Conservation (phyloP, 2,113 vertebrate species). For the Podarcis raffonei region DNA sequence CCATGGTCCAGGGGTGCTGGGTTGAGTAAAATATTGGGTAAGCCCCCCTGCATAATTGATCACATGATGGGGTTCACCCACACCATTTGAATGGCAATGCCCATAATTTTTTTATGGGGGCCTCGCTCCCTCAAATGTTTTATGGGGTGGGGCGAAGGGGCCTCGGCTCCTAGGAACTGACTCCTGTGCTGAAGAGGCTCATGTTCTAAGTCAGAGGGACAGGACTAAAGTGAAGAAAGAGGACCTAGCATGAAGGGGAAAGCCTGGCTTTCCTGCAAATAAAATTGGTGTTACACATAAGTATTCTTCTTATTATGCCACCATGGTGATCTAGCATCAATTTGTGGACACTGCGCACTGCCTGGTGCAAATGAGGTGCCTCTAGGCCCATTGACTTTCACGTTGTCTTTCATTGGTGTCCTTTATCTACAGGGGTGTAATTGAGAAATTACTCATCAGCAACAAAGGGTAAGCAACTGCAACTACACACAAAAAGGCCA, state of each 20-base stretch:
- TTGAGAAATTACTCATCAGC: background rate
- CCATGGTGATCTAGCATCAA: background rate
- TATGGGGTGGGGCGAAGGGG: too few species aligned
- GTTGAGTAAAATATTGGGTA: too few species aligned
- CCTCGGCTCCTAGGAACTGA: too few species aligned
- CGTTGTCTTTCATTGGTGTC: background rate
- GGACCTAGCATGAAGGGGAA: background rate
- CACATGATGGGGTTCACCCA: too few species aligned
- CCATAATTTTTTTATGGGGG: too few species aligned
- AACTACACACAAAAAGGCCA: background rate
- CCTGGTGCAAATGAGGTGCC: background rate
- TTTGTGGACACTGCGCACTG: background rate
- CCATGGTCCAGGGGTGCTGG: too few species aligned
- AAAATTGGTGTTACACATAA: background rate
- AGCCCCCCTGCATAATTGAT: too few species aligned
- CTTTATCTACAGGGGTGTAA: background rate
- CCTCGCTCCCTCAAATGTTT: too few species aligned
- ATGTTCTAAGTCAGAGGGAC: background rate
- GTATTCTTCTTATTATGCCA: background rate
- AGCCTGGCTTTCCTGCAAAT: background rate
- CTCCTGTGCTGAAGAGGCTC: background rate
- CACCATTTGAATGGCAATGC: too few species aligned
- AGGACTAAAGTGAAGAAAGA: background rate
- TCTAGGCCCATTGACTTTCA: constrained; percentile 1
- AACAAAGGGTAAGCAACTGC: background rate